Percentiles rank a stretch among this genome's conserved stretches.
phyloP scores from a whole-genome alignment of 92 coral and sea anemone genomes.

The Isaurus tuberculatus region DNA sequence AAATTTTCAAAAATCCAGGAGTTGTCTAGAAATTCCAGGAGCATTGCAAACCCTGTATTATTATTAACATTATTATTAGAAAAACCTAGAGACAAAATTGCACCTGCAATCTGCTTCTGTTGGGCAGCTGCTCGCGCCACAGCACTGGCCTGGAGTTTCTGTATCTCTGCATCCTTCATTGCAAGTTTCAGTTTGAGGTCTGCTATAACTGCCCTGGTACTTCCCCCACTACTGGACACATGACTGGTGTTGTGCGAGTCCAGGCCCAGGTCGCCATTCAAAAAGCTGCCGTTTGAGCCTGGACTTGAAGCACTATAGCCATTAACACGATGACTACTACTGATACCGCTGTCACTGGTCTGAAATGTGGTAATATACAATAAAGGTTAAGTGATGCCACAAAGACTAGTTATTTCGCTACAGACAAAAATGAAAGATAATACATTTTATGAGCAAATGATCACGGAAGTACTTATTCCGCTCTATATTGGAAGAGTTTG shows the following conservation, averaged over 20 bases:
- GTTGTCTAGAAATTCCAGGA: too few species aligned
- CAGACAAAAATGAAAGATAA: too few species aligned
- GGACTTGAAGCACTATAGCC: conserved; percentile 78
- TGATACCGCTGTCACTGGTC: conserved; percentile 91
- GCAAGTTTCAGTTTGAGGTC: conserved; percentile 91
- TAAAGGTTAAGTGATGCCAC: not conserved
- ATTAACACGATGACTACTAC: conserved; percentile 79
- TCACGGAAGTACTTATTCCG: too few species aligned
- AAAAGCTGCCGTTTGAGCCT: conserved; percentile 76
- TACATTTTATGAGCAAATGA: not conserved
- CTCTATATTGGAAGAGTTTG: too few species aligned
- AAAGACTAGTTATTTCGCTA: not conserved
- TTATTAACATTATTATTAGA: too few species aligned
- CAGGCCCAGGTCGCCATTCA: conserved; percentile 68
- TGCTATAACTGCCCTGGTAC: conserved; percentile 83
- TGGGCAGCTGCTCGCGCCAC: conserved; percentile 92
- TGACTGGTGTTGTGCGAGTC: conserved; percentile 63
- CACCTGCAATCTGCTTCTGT: conserved; percentile 92
- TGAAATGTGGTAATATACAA: conserved; percentile 6
- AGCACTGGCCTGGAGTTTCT: conserved; percentile 90
- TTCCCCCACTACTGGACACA: conserved; percentile 82
- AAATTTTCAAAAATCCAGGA: too few species aligned
- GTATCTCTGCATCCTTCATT: conserved; percentile 90
- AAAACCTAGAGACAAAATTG: not conserved
- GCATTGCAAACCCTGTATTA: too few species aligned